Evolutionary conservation across 2,113 vertebrate genomes (phyloP), one percentile per base, ranked within the genome.

Genomic region (Bubo bubo): DNA sequence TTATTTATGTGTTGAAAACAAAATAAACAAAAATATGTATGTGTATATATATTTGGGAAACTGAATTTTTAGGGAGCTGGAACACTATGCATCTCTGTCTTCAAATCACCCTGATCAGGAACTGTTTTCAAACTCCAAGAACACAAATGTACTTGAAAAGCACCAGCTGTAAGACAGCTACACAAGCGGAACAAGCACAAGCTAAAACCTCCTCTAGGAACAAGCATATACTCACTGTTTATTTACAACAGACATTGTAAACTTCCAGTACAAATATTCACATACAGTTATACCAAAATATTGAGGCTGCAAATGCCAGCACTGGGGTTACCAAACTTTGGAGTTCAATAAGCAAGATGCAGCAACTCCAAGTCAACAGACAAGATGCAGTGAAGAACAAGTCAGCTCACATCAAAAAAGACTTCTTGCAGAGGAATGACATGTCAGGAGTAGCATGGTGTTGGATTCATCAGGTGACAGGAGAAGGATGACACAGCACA

Each of bases 381-480:
- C 5, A 39, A 59, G 39, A 26, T 9, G 32, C 37, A 93, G 60
- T 2, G 4, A 80, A 53, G 37, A 59, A 8, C n/a, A 67, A 81
- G 32, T 27, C 52, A 45, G n/a, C 8, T 23, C 1, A 0, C 62
- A 84, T 8, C 9, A 59, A n/a, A 39, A 58, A 34, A 80, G 12
- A 28, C 21, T 43, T 81, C 30, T n/a, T 55, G 73, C 39, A 93
- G 39, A 79, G 56, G 34, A 89, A 84, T 3, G 3, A 68, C 1
- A 0, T 2, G 5, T 16, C 30, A 71, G 41, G 10, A 70, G 53
- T 39, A 71, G 21, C 7, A 23, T 0, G 2, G 26, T 24, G 30
- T 27, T 53, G 14, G 50, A 67, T 39, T 64, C 24, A 50, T 27
- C 63, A 20, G 47, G 37, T 17, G n/a, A 14, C 37, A 59, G 34